phyloP scores from a whole-genome alignment of 1,140 invertebrate species.

The Ceratina australensis region DNA sequence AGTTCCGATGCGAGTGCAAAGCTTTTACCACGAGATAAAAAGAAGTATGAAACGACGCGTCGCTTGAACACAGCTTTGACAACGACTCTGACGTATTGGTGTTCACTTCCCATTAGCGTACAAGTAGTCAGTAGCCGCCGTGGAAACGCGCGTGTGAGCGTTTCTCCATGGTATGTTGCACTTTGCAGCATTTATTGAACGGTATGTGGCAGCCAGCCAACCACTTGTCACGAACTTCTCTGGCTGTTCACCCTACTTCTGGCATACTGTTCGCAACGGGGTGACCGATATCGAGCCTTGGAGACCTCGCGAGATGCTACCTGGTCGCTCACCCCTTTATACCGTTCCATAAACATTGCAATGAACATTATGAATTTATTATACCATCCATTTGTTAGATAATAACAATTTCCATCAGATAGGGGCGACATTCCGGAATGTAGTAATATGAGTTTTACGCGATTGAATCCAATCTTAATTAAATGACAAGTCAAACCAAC shows the following conservation, averaged over 20 bases:
- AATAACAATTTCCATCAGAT: not conserved
- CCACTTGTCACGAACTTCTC: conserved; percentile 60
- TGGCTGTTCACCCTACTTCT: conserved; percentile 58
- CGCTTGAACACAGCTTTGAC: not conserved
- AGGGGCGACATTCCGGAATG: no score
- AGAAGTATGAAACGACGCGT: no score
- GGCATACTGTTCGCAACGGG: conserved; percentile 21
- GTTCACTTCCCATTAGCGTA: conserved; percentile 14
- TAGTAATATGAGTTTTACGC: not conserved
- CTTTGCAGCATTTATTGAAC: conserved; percentile 41
- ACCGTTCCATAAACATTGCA: no score
- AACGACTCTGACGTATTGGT: not conserved
- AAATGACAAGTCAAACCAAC: no score
- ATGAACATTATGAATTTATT: no score
- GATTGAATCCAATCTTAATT: not conserved
- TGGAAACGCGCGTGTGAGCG: not conserved
- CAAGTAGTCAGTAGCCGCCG: no score
- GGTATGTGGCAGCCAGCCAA: conserved; percentile 67
- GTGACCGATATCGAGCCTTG: no score
- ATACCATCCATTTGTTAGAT: no score
- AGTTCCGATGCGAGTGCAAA: no score
- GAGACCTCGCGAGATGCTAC: no score
- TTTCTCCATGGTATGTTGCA: conserved; percentile 23
- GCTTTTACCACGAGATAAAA: no score
- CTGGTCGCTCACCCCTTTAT: no score